These are phyloP conservation scores for Chondrosia reniformis DNA, from an alignment of 37 sponge, comb jelly and placozoan genomes.

Conservation along the genomic window DNA sequence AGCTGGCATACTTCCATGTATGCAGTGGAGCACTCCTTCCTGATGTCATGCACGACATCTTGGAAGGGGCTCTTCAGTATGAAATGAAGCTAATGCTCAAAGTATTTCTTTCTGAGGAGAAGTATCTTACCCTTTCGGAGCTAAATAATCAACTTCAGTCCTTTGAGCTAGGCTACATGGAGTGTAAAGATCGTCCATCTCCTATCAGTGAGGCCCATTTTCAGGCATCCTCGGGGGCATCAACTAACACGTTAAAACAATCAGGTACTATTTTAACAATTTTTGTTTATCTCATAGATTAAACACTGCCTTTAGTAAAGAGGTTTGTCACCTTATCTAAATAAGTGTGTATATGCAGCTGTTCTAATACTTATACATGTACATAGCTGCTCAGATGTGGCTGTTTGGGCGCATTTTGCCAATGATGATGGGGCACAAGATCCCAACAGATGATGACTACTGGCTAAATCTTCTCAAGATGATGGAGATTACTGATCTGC, in stretches of 20 bases:
- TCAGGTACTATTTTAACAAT: no score
- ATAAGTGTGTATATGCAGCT: no score
- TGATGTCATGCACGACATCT: constrained; percentile 25
- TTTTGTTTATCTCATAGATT: no score
- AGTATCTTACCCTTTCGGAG: not conserved
- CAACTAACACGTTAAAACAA: no score
- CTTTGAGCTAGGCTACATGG: constrained; percentile 4
- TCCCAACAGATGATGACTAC: constrained; percentile 3
- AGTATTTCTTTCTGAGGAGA: not conserved
- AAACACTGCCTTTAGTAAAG: no score
- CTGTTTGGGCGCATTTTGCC: not conserved
- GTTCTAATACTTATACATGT: no score
- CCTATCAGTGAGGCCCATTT: not conserved
- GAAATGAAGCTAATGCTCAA: not conserved
- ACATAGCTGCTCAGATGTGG: constrained; percentile 18
- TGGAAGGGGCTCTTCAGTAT: constrained; percentile 24
- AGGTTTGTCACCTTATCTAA: no score
- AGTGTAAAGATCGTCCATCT: not conserved
- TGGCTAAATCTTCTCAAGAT: constrained; percentile 1
- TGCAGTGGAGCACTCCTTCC: constrained; percentile 17
- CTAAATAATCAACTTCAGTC: not conserved
- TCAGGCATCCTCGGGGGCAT: no score
- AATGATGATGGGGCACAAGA: not conserved
- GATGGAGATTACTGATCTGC: constrained; percentile 7
- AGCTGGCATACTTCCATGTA: no score